Conservation (phyloP, 2,797 vertebrate genomes). For the Clarias fuscus region DNA sequence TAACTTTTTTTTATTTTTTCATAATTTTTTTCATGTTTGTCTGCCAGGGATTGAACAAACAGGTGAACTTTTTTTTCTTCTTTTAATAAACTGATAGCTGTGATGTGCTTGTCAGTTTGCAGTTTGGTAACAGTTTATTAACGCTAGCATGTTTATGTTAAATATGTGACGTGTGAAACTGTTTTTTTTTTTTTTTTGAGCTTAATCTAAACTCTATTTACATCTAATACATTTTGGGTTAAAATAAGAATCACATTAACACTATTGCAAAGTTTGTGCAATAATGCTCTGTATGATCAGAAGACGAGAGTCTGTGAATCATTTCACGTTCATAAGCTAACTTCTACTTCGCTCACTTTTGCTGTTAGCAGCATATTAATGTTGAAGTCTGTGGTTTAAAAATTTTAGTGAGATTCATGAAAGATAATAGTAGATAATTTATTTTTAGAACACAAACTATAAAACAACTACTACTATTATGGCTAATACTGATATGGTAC, state of each 20-base stretch:
- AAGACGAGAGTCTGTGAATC: neutral
- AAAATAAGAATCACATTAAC: too few relatives aligned
- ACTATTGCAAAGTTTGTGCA: neutral
- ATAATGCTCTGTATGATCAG: neutral
- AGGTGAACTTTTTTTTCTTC: too few relatives aligned
- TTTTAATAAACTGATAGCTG: too few relatives aligned
- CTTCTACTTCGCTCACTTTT: neutral
- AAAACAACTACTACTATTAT: neutral
- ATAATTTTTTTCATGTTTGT: too few relatives aligned
- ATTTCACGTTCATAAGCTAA: neutral
- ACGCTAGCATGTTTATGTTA: neutral
- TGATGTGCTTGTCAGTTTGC: neutral
- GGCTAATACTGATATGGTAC: too few relatives aligned
- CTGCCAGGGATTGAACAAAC: too few relatives aligned
- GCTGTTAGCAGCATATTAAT: neutral
- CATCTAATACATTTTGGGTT: neutral
- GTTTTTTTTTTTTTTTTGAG: neutral
- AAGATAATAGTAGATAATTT: neutral
- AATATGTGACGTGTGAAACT: neutral
- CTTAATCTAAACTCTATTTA: neutral
- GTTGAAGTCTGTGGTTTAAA: neutral
- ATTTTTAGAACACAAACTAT: neutral
- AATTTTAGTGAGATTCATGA: neutral
- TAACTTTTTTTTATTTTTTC: too few relatives aligned
- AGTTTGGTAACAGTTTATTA: neutral